phyloP scores from a whole-genome alignment of 2,888 invertebrate genomes.

The Chrysodeixis includens region DNA sequence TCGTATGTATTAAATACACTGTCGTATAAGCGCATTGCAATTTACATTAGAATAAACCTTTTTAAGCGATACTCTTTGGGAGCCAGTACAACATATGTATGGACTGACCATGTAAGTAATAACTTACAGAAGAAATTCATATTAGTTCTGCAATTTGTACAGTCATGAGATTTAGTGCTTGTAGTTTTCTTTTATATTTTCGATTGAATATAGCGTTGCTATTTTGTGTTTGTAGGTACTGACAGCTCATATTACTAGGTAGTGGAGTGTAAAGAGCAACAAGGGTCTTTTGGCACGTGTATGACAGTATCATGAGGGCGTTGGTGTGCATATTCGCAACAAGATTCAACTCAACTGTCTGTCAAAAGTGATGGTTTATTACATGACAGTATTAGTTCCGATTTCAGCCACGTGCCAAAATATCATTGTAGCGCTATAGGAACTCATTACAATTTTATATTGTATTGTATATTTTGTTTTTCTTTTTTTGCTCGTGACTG shows the following conservation, averaged over 20 bases:
- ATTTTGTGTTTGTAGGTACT: not conserved
- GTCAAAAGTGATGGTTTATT: no score
- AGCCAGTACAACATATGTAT: not conserved
- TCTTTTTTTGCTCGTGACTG: slow-evolving; percentile 1
- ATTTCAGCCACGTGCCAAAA: no score
- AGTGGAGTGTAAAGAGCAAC: no score
- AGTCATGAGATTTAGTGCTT: not conserved
- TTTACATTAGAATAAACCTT: not conserved
- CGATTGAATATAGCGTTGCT: no score
- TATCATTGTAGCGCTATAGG: no score
- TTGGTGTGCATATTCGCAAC: no score
- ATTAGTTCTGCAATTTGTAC: not conserved
- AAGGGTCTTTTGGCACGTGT: no score
- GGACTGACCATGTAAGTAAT: not conserved
- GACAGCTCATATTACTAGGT: not conserved
- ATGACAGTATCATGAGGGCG: no score
- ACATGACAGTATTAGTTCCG: no score
- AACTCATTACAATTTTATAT: not conserved
- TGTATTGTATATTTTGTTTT: not conserved
- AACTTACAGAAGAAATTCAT: not conserved
- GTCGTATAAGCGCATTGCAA: slow-evolving; percentile 23
- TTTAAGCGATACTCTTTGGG: not conserved
- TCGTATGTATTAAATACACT: slow-evolving; percentile 52
- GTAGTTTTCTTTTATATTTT: not conserved
- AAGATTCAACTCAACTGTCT: no score